Base-by-base conservation (phyloP, 2,113 vertebrate genomes). In the Tachysurus vachellii region DNA sequence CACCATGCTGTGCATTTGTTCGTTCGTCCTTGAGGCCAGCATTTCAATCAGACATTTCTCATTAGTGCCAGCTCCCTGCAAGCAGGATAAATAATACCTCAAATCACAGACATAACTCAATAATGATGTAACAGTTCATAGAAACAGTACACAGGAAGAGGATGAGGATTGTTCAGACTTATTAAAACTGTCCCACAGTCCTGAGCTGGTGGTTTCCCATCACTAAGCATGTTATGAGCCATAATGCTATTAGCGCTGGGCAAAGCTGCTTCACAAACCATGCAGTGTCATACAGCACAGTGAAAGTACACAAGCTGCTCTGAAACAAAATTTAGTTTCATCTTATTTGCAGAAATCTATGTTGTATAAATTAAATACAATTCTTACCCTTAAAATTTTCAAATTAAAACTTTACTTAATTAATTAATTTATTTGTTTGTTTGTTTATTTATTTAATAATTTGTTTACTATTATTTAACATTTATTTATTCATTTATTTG, bases 31-130 rank as follows among this genome's bases (percentile, higher is more conserved):
- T 26, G 98, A 99, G 26, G 97, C 97, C 42, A 99, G 88, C 87
- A 99, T 94, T 94, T 99, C 98, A 62, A 98, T 98, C 86, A 99
- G 94, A 86, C 97, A 97, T 83, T 95, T 97, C 93, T 99, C 98
- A 44, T 99, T 95, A 0, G 98, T 99, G 83, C 98, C 98, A 0
- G 94, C 36, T 8, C 97, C 98, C 98, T 99, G 92, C 0, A 2
- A 86, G 90, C 28, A 91, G 17, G 88, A 23, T 1, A 42, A 75
- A 42, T 56, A 82, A 28, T 1, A n/a, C 5, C 44, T n/a, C 26
- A n/a, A 9, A 53, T 31, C 31, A 79, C 44, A 84, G 68, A 86
- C 8, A 28, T 23, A 14, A 70, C 26, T 31, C 57, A 57, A 31
- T 80, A 80, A 57, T 3, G 23, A 28, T 16, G 47, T 7, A 6